Evolutionary conservation across 1,140 invertebrate genomes (phyloP), one percentile per base, ranked within the genome.

Genomic region (Drosophila ficusphila): DNA sequence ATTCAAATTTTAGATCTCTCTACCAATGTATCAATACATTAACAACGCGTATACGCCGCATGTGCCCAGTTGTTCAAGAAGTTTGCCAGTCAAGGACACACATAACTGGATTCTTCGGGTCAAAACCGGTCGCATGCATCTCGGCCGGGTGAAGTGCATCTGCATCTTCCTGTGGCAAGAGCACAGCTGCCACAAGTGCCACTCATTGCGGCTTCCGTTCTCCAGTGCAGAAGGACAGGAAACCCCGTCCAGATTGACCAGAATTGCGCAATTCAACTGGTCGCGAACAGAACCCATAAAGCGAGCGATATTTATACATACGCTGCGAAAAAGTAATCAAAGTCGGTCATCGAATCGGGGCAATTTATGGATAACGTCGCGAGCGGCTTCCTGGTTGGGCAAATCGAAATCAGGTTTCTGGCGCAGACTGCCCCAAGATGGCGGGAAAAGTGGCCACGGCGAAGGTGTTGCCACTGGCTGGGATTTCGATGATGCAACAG

Each of bases 361-460:
- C 70, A 67, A 73, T 79, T 71, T 74, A 74, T 79, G 76, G 48
- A 44, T 68, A 58, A 29, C 57, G 31, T 52, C 33, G 69, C 47
- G 58, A 38, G 46, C 42, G 46, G 54, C 62, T 86, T 86, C 81
- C 81, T 88, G 81, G 82, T 86, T 73, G 54, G 49, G 51, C 78
- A 54, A 46, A 77, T 76, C 81, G 21, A 68, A 88, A 77, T 81
- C 81, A 86, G 82, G 81, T 88, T 86, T 86, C 27, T 77, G 77
- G 76, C 44, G 67, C 82, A 79, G 65, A 46, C 64, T 48, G n/a
- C 68, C 52, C 62, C 79, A 67, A 74, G 21, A 69, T 46, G 49
- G 54, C 27, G 41, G 23, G 34, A 46, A 47, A 58, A 76, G 33
- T 81, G 68, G 61, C 51, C 51, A 76, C 38, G 53, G 75, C 76